A percentile compares a stretch with the other conserved stretches of the same genome.
Conservation (phyloP, 1,140 invertebrate species). For the Hestina assimilis region DNA sequence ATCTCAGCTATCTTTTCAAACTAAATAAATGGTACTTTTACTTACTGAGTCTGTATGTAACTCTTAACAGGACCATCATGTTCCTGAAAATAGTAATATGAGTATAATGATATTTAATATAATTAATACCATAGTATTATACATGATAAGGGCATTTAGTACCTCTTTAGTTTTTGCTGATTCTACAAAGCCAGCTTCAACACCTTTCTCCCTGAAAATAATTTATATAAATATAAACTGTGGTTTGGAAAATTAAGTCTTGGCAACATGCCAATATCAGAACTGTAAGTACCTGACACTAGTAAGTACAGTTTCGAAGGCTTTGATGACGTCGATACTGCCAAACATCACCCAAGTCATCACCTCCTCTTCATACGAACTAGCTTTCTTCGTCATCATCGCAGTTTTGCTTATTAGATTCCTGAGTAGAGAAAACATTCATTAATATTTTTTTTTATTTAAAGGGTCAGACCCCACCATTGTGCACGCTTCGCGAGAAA, state of each 20-base stretch:
- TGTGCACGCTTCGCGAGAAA: too few species aligned
- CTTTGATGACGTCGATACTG: slow-evolving; percentile 40
- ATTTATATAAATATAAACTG: background rate
- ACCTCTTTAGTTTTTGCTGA: slow-evolving; percentile 28
- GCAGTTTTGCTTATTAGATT: slow-evolving; percentile 39
- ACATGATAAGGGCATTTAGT: too few species aligned
- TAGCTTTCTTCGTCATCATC: slow-evolving; percentile 41
- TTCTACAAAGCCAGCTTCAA: slow-evolving; percentile 38
- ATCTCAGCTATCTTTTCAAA: background rate
- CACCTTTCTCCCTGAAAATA: slow-evolving; percentile 43
- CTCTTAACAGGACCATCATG: slow-evolving; percentile 39
- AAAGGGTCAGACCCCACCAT: too few species aligned
- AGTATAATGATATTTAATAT: too few species aligned
- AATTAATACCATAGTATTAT: too few species aligned
- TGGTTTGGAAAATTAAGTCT: background rate
- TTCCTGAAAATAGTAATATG: slow-evolving; percentile 33
- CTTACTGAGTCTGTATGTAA: slow-evolving; percentile 54
- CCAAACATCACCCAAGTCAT: slow-evolving; percentile 53
- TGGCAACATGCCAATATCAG: background rate
- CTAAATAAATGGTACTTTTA: background rate
- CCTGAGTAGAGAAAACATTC: too few species aligned
- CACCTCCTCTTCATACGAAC: slow-evolving; percentile 27
- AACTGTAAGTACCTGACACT: slow-evolving; percentile 38
- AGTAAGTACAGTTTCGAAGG: slow-evolving; percentile 45
- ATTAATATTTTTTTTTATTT: too few species aligned